phyloP scores from a whole-genome alignment of 2,113 vertebrate genomes.

The Tachycineta bicolor region DNA sequence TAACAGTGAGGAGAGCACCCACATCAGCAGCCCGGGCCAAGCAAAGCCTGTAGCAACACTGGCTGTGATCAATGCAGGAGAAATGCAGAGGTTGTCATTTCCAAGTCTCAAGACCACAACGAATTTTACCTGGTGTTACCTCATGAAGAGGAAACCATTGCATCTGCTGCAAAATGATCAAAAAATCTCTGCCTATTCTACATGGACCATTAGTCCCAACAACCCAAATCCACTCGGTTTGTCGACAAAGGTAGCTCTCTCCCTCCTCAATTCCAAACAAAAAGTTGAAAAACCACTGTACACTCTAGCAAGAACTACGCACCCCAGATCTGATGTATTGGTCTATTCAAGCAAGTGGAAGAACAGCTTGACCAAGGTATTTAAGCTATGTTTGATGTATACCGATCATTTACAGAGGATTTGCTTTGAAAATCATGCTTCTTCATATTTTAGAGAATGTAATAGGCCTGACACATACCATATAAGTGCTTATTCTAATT shows the following conservation, averaged over 20 bases:
- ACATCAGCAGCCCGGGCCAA: conserved; percentile 72
- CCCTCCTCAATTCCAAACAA: conserved; percentile 94
- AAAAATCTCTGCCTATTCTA: conserved; percentile 89
- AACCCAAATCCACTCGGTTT: conserved; percentile 92
- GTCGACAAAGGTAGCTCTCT: conserved; percentile 93
- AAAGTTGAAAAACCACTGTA: conserved; percentile 88
- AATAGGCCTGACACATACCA: background rate
- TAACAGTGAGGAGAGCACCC: conserved; percentile 68
- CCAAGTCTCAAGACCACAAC: conserved; percentile 94
- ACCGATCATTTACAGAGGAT: background rate
- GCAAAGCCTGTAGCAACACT: conserved; percentile 73
- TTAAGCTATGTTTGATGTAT: background rate
- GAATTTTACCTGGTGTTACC: conserved; percentile 94
- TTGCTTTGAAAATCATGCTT: background rate
- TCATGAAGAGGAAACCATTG: conserved; percentile 88
- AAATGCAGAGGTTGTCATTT: conserved; percentile 84
- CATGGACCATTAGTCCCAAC: conserved; percentile 83
- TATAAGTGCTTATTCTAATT: conserved; percentile 2
- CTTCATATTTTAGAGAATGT: background rate
- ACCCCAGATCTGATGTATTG: conserved; percentile 85
- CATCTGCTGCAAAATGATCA: conserved; percentile 87
- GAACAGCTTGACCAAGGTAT: conserved; percentile 87
- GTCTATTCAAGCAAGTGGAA: conserved; percentile 96
- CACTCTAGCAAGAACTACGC: conserved; percentile 88
- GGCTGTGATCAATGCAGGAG: conserved; percentile 75